phyloP scores from a whole-genome alignment of 2,113 vertebrate species.

The Saguinus midas region DNA sequence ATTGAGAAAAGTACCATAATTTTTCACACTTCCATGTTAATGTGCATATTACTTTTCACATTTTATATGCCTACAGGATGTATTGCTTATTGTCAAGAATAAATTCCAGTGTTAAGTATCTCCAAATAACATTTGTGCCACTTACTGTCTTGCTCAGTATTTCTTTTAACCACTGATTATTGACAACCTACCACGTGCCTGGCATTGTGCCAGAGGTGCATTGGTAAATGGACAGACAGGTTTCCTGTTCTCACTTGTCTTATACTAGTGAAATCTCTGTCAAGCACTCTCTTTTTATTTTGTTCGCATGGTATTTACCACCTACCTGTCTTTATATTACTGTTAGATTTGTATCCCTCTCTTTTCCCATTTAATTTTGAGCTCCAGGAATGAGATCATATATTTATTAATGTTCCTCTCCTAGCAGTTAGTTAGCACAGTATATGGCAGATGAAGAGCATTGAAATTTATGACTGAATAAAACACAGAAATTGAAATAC shows the following conservation, averaged over 20 bases:
- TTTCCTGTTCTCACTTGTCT: neutral
- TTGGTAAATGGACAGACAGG: neutral
- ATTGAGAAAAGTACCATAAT: neutral
- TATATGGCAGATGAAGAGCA: neutral
- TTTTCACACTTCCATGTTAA: neutral
- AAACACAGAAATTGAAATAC: neutral
- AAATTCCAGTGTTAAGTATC: neutral
- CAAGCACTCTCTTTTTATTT: neutral
- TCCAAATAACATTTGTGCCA: neutral
- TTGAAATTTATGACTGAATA: slow-evolving; percentile 5
- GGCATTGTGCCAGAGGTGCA: neutral
- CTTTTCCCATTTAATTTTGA: slow-evolving; percentile 5
- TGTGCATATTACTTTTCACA: neutral
- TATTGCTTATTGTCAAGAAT: neutral
- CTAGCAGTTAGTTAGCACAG: neutral
- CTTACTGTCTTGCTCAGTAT: neutral
- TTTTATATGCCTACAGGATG: neutral
- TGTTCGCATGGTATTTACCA: neutral
- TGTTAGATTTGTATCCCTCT: neutral
- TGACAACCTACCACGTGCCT: neutral
- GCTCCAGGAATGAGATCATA: neutral
- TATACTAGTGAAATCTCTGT: neutral
- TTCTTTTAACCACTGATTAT: neutral
- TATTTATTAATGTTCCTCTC: neutral
- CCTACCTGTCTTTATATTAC: neutral